Evolutionary conservation across 2,113 vertebrate species (phyloP).

Genomic region (Coturnix japonica): DNA sequence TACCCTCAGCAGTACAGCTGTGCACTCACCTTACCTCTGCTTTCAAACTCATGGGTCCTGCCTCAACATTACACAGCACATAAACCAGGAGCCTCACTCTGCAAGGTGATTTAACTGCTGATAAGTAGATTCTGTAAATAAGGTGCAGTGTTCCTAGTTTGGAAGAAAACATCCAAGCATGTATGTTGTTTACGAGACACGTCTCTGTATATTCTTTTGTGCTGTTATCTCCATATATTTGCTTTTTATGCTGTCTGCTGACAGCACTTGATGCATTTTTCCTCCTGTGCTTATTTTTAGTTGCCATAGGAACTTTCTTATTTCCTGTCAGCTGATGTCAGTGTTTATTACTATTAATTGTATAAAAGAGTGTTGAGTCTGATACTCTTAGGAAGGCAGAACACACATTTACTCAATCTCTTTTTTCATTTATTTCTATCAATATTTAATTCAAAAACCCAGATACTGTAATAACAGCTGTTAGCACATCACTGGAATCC

Average conservation of each 20-base stretch:
- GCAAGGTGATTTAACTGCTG: not conserved
- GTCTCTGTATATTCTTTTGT: not conserved
- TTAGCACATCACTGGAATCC: slow-evolving; percentile 32
- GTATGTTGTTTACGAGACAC: not conserved
- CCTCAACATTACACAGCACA: not conserved
- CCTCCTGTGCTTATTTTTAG: slow-evolving; percentile 66
- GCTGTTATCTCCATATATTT: not conserved
- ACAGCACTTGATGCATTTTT: slow-evolving; percentile 41
- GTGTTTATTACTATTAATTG: slow-evolving; percentile 64
- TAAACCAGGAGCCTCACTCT: not conserved
- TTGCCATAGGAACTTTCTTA: slow-evolving; percentile 74
- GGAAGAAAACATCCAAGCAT: not conserved
- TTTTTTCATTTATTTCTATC: slow-evolving; percentile 44
- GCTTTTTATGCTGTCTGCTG: slow-evolving; percentile 25
- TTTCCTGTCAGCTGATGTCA: slow-evolving; percentile 63
- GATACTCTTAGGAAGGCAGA: slow-evolving; percentile 14
- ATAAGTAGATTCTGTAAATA: not conserved
- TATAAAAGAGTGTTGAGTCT: slow-evolving; percentile 47
- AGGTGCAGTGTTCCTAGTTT: not conserved
- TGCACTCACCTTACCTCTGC: not conserved
- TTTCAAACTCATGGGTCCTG: not conserved
- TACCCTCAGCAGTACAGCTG: not conserved
- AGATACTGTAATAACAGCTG: not conserved
- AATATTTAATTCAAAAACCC: slow-evolving; percentile 32
- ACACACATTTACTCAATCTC: not conserved